phyloP scores from a whole-genome alignment of 2,888 invertebrate genomes.

The Meiosimyza platycephala region DNA sequence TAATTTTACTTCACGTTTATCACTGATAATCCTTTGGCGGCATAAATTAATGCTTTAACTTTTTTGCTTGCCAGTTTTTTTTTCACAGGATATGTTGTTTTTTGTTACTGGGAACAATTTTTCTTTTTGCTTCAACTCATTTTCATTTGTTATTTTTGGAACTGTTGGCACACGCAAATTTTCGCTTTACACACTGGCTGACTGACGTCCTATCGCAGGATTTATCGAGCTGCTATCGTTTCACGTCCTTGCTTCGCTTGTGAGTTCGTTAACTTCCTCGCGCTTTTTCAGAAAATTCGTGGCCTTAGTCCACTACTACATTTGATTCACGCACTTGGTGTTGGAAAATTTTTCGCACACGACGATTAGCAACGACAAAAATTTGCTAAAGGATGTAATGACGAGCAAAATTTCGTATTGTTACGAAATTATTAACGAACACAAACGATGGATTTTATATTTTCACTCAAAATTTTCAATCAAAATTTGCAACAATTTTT shows the following conservation, averaged over 20 bases:
- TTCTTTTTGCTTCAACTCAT: slow-evolving; percentile 1
- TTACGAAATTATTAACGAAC: slow-evolving; percentile 20
- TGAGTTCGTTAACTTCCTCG: neutral
- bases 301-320: slow-evolving; percentile 6
- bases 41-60: slow-evolving; percentile 20
- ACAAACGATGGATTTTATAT: neutral
- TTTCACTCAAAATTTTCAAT: neutral
- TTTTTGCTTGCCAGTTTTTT: neutral
- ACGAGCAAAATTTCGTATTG: slow-evolving; percentile 6
- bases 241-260: neutral
- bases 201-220: neutral
- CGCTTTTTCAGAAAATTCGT: slow-evolving; percentile 4
- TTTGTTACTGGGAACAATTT: neutral
- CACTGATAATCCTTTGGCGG: slow-evolving; percentile 43
- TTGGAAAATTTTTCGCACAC: neutral
- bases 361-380: slow-evolving; percentile 10
- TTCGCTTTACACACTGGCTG: slow-evolving; percentile 38
- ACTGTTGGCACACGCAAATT: slow-evolving; percentile 40
- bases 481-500: neutral
- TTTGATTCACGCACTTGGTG: neutral
- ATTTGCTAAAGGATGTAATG: slow-evolving; percentile 19
- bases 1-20: neutral
- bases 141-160: slow-evolving; percentile 1
- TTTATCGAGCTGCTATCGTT: neutral
- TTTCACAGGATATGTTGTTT: slow-evolving; percentile 1